A percentile compares a stretch with the other conserved stretches of the same genome.
These are phyloP conservation scores for Alfaro cultratus DNA, from an alignment of 2,797 vertebrate genomes.

Conservation along the genomic window DNA sequence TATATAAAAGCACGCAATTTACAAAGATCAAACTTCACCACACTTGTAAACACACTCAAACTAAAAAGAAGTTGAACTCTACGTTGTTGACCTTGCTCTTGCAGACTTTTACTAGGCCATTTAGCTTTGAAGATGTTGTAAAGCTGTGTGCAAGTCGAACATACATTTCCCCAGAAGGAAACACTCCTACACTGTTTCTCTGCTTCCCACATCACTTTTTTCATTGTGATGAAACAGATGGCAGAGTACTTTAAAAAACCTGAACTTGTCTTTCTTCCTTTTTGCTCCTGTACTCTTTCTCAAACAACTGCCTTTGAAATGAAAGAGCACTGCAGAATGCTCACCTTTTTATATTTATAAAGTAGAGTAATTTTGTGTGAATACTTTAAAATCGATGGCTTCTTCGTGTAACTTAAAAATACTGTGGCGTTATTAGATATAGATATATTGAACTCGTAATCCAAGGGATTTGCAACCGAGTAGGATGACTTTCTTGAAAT, in stretches of 20 bases:
- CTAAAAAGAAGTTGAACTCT: neutral
- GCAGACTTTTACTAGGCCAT: neutral
- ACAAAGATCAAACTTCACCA: neutral
- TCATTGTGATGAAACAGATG: neutral
- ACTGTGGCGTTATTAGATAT: too few relatives aligned
- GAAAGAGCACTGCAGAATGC: neutral
- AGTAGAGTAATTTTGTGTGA: neutral
- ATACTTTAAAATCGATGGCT: neutral
- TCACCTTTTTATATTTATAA: neutral
- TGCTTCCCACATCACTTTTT: neutral
- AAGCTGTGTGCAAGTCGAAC: neutral
- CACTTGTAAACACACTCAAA: neutral
- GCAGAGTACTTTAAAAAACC: neutral
- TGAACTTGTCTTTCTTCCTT: neutral
- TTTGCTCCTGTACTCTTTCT: neutral
- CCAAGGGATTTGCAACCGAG: too few relatives aligned
- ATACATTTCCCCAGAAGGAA: neutral
- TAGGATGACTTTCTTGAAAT: too few relatives aligned
- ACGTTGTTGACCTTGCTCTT: neutral
- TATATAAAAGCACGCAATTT: neutral
- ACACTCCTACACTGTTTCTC: neutral
- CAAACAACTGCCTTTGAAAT: neutral
- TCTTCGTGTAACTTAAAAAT: neutral
- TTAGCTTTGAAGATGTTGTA: slow-evolving; percentile 4
- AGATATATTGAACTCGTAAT: too few relatives aligned